These are phyloP conservation scores for Aphelinus atriplicis DNA, from an alignment of 1,140 invertebrate genomes.

Conservation along the genomic window DNA sequence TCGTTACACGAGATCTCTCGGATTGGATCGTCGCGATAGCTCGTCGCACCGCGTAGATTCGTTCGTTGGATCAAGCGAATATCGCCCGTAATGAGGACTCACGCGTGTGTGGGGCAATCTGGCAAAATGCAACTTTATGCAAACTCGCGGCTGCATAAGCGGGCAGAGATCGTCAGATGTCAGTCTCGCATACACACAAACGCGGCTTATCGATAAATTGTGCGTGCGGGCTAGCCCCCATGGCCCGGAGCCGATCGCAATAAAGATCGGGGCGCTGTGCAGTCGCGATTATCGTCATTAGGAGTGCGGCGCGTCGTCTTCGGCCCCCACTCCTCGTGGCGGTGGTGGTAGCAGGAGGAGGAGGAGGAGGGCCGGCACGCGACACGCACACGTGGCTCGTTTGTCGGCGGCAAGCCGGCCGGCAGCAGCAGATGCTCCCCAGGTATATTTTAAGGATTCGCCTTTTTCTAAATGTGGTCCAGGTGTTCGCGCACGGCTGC, in stretches of 20 bases:
- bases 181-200: too few species aligned
- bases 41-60: too few species aligned
- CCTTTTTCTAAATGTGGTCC: conserved; percentile 47
- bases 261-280: conserved; percentile 40
- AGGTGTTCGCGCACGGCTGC: conserved; percentile 43
- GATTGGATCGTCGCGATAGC: too few species aligned
- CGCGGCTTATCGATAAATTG: too few species aligned
- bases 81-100: too few species aligned
- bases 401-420: too few species aligned
- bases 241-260: conserved; percentile 31
- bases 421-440: conserved; percentile 37
- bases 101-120: too few species aligned
- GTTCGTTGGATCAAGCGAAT: too few species aligned
- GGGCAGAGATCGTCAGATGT: too few species aligned
- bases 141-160: too few species aligned
- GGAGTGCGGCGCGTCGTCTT: conserved; percentile 36
- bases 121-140: too few species aligned
- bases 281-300: conserved; percentile 48
- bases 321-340: conserved; percentile 15
- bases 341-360: background rate
- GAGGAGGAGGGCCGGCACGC: conserved; percentile 45
- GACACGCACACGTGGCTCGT: conserved; percentile 38
- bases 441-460: conserved; percentile 43
- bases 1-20: too few species aligned
- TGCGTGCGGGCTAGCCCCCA: background rate